Percentiles rank a stretch among this genome's conserved stretches.
Evolutionary conservation across 1,140 invertebrate species (phyloP).

Genomic region (Philaenus spumarius): DNA sequence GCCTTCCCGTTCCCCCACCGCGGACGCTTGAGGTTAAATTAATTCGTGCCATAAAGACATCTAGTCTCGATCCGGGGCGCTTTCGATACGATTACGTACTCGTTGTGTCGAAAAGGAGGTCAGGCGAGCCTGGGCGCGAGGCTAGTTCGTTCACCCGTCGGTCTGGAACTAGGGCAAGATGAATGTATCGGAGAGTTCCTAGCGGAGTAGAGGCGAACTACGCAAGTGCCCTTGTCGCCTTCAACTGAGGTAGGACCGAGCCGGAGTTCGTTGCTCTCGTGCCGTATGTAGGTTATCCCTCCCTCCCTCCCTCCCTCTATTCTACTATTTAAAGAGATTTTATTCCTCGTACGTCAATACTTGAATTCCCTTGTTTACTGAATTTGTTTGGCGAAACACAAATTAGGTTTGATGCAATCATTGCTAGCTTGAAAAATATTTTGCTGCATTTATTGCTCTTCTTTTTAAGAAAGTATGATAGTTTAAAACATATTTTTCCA

Average conservation of each 20-base stretch:
- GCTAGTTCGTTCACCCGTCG: conserved; percentile 15
- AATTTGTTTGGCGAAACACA: no score
- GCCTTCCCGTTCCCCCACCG: conserved; percentile 42
- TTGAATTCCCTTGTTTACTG: no score
- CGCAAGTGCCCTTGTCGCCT: conserved; percentile 3
- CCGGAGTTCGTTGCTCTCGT: not conserved
- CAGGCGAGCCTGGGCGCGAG: conserved; percentile 10
- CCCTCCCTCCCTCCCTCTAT: not conserved
- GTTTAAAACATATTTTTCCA: no score
- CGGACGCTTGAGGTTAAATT: conserved; percentile 14
- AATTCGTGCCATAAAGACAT: conserved; percentile 17
- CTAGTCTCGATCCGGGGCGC: conserved; percentile 3
- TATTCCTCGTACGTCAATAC: no score
- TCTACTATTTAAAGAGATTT: no score
- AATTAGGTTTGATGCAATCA: no score
- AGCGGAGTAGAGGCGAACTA: not conserved
- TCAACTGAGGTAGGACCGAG: conserved; percentile 4
- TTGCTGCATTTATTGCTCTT: no score
- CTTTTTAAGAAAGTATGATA: no score
- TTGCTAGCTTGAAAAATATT: no score
- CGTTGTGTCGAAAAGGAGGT: conserved; percentile 13
- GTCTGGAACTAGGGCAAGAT: conserved; percentile 14
- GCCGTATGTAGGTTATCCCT: conserved; percentile 2
- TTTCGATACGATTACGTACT: not conserved
- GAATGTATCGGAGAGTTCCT: conserved; percentile 3